These are phyloP conservation scores for Platyscapa corneri DNA, from an alignment of 1,140 invertebrate genomes.

Conservation along the genomic window DNA sequence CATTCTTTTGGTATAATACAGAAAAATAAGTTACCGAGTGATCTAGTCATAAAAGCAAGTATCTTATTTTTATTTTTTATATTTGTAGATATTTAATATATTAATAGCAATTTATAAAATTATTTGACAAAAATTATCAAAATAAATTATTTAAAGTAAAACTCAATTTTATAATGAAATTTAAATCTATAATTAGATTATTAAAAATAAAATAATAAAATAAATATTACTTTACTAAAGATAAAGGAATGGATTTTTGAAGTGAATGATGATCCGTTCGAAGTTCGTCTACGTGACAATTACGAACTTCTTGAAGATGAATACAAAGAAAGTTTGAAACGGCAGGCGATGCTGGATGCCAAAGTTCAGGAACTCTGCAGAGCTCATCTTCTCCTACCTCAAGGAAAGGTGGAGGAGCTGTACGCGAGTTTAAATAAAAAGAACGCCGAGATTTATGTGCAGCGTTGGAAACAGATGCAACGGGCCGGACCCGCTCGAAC, in stretches of 20 bases:
- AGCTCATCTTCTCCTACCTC: constrained; percentile 87
- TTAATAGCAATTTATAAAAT: no score
- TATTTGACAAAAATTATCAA: no score
- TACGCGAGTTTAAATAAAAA: constrained; percentile 89
- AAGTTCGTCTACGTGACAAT: constrained; percentile 96
- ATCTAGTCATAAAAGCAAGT: constrained; percentile 89
- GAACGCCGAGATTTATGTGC: constrained; percentile 96
- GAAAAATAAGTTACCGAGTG: constrained; percentile 84
- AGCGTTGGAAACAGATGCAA: constrained; percentile 89
- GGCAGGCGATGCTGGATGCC: constrained; percentile 91
- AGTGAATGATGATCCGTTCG: constrained; percentile 98
- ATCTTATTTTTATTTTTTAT: not conserved
- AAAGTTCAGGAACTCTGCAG: constrained; percentile 89
- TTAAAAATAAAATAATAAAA: not conserved
- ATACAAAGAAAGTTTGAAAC: constrained; percentile 94
- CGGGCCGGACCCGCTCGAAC: constrained; percentile 82
- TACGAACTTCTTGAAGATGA: constrained; percentile 97
- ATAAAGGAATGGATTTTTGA: constrained; percentile 90
- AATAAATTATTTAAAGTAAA: no score
- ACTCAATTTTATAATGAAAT: no score
- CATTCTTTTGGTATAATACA: constrained; percentile 59
- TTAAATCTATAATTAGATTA: not conserved
- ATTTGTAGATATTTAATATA: not conserved
- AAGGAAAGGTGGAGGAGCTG: constrained; percentile 91
- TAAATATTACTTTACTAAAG: constrained; percentile 67